Evolutionary conservation across 2,113 vertebrate genomes (phyloP), one percentile per base, ranked within the genome.

Genomic region (Grantiella picta): DNA sequence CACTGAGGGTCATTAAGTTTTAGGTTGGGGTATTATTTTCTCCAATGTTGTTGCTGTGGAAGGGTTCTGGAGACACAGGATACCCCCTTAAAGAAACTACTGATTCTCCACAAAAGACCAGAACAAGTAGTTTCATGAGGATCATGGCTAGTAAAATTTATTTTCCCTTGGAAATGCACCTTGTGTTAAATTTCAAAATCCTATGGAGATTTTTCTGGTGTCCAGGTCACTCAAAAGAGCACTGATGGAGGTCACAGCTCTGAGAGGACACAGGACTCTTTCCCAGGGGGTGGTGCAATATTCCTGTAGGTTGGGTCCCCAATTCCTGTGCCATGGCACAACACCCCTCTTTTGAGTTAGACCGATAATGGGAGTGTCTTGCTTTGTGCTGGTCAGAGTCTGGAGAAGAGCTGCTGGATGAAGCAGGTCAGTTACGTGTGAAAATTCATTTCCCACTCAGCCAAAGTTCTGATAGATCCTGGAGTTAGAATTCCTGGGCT

Each of bases 1-100:
- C 52, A 10, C 28, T 77, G 95, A 71, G 93, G 73, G 50, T 89
- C 92, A 90, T 96, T 96, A 96, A 94, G 21, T 85, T 92, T 92
- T 65, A 56, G 61, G 57, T 9, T 94, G 72, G 73, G 79, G 64
- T 82, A 68, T 77, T 82, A 83, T 84, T 92, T 94, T 82, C 59
- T 68, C 1, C 0, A 78, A 56, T 35, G 40, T 22, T 78, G 16
- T 45, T 89, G 69, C 35, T 83, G 10, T 50, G 84, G 79, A 68
- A 77, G 33, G 28, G 15, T 83, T 95, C 75, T 94, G 65, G 42
- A 95, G 79, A 52, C 38, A 45, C 10, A 35, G 35, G 31, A 27
- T 49, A 47, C 22, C 38, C 80, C 42, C 65, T 82, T 23, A 66
- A 86, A 73, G 31, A 45, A 84, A 82, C 70, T 4, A 3, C 28